phyloP scores from a whole-genome alignment of 2,113 vertebrate species.

The Pygoscelis antarcticus region DNA sequence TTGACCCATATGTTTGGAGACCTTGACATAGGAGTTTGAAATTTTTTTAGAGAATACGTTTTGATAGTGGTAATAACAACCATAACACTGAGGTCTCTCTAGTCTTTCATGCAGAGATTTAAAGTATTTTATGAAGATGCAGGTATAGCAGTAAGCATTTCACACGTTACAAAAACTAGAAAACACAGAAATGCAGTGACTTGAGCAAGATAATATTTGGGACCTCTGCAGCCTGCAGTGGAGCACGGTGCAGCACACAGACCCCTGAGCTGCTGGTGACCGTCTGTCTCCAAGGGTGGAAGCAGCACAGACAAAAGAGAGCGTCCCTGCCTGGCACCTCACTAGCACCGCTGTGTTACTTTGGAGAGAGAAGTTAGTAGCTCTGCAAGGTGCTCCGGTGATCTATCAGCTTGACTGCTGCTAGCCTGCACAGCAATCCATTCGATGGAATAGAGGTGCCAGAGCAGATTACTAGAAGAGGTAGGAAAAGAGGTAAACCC shows the following conservation, averaged over 20 bases:
- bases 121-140: neutral
- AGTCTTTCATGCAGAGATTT: neutral
- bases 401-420: neutral
- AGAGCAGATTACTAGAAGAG: neutral
- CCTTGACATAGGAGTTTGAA: neutral
- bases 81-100: neutral
- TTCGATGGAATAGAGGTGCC: neutral
- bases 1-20: neutral
- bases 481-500: neutral
- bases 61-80: neutral
- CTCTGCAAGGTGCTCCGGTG: neutral
- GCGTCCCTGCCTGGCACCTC: neutral
- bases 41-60: neutral
- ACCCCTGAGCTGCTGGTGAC: neutral
- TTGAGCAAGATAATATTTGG: neutral
- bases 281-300: neutral
- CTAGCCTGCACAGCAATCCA: neutral
- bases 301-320: accelerated
- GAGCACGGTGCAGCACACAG: accelerated
- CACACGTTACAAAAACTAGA: neutral
- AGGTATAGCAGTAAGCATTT: neutral
- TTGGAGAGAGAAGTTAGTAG: neutral
- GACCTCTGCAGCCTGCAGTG: neutral
- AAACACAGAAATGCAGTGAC: neutral
- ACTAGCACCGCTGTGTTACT: neutral